These are phyloP conservation scores for Pangasius djambal DNA, from an alignment of 2,797 vertebrate species.

Conservation along the genomic window DNA sequence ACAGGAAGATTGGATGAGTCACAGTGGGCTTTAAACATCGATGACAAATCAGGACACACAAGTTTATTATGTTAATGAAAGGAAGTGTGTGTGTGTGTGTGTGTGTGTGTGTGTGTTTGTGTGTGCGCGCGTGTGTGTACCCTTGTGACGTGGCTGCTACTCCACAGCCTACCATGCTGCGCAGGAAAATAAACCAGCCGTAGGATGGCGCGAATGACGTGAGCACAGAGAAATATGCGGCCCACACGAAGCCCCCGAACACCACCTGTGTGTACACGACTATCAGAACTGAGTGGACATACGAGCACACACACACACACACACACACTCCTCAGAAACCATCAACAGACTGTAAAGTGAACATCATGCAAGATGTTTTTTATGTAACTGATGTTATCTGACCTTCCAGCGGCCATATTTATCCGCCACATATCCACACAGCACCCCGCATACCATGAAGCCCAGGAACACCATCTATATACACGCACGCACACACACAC, in stretches of 20 bases:
- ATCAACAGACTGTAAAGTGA: not conserved
- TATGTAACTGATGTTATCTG: slow-evolving; percentile 7
- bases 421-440: slow-evolving; percentile 86
- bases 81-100: slow-evolving; percentile 22
- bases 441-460: slow-evolving; percentile 89
- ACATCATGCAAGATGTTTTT: not conserved
- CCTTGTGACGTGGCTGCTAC: slow-evolving; percentile 89
- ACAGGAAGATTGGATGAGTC: slow-evolving; percentile 6
- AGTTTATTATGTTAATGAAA: not conserved
- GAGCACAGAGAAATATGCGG: slow-evolving; percentile 90
- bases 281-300: not conserved
- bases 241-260: slow-evolving; percentile 87
- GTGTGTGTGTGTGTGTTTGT: slow-evolving; percentile 30
- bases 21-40: not conserved
- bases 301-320: slow-evolving; percentile 39
- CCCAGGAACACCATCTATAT: slow-evolving; percentile 94
- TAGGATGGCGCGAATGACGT: slow-evolving; percentile 91
- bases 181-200: slow-evolving; percentile 91
- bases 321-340: slow-evolving; percentile 7
- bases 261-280: slow-evolving; percentile 78
- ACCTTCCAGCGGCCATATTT: slow-evolving; percentile 94
- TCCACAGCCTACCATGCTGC: slow-evolving; percentile 91
- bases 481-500: slow-evolving; percentile 42
- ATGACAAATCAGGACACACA: not conserved
- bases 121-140: slow-evolving; percentile 69